Evolutionary conservation across 2,888 invertebrate genomes (phyloP).

Genomic region (Dione juno): DNA sequence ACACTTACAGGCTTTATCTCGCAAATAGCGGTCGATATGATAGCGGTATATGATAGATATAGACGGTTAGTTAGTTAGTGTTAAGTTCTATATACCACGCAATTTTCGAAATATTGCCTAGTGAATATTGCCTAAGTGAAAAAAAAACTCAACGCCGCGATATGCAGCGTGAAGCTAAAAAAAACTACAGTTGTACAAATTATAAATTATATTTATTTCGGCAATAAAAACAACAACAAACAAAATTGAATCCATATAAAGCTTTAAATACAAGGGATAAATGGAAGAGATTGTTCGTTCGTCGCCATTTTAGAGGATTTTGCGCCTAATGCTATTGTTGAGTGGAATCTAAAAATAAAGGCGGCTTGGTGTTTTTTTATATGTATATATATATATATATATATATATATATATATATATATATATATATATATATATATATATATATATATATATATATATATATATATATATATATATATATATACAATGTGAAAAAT

Average conservation of each 20-base stretch:
- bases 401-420: background rate
- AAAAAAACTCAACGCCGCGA: too few species aligned
- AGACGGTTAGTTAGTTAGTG: too few species aligned
- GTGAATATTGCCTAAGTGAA: too few species aligned
- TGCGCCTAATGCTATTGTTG: background rate
- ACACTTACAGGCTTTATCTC: too few species aligned
- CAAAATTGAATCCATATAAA: conserved; percentile 3
- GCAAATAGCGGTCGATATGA: too few species aligned
- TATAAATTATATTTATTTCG: background rate
- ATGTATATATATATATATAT: background rate
- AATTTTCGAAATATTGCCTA: too few species aligned
- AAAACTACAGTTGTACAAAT: background rate
- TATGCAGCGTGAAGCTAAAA: background rate
- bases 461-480: background rate
- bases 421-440: background rate
- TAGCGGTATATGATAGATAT: too few species aligned
- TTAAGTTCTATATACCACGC: too few species aligned
- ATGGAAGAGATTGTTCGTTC: background rate
- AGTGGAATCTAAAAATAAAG: background rate
- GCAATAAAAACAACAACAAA: background rate
- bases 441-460: background rate
- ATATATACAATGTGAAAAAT: too few species aligned
- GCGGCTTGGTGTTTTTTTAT: background rate
- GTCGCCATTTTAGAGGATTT: background rate
- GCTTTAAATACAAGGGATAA: background rate